A percentile compares a stretch with the other conserved stretches of the same genome.
phyloP scores from a whole-genome alignment of 1,140 invertebrate species.

The Eumeta japonica region DNA sequence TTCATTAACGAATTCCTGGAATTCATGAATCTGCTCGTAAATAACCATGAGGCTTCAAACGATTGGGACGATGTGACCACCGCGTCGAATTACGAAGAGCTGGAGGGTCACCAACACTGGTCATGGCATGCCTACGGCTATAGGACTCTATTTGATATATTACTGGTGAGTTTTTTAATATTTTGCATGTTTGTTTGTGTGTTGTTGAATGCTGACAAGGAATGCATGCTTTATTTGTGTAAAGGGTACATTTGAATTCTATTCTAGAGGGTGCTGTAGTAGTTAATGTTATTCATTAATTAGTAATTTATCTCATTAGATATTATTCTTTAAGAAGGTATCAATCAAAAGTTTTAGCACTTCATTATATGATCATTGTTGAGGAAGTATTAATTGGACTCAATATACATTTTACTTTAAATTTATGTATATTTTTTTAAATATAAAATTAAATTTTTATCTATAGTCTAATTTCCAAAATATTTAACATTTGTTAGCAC shows the following conservation, averaged over 20 bases:
- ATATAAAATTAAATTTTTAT: too few species aligned
- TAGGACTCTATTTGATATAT: conserved; percentile 35
- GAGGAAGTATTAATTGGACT: too few species aligned
- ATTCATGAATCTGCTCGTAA: conserved; percentile 24
- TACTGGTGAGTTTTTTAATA: conserved; percentile 25
- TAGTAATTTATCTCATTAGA: too few species aligned
- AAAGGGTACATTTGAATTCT: background rate
- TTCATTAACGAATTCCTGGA: conserved; percentile 26
- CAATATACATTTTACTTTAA: too few species aligned
- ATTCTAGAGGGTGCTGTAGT: background rate
- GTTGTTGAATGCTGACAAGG: background rate
- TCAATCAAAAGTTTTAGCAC: too few species aligned
- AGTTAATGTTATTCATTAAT: background rate
- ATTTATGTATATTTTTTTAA: too few species aligned
- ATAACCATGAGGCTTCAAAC: conserved; percentile 29
- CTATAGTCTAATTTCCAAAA: too few species aligned
- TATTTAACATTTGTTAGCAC: too few species aligned
- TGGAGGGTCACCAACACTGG: conserved; percentile 26
- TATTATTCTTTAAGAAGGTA: too few species aligned
- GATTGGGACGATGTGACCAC: conserved; percentile 35
- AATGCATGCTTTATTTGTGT: background rate
- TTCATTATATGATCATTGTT: too few species aligned
- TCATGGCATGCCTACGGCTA: conserved; percentile 40
- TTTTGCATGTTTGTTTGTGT: background rate
- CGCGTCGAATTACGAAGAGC: conserved; percentile 12